Base-by-base conservation (phyloP, 2,113 vertebrate species). In the Chloropsis hardwickii region DNA sequence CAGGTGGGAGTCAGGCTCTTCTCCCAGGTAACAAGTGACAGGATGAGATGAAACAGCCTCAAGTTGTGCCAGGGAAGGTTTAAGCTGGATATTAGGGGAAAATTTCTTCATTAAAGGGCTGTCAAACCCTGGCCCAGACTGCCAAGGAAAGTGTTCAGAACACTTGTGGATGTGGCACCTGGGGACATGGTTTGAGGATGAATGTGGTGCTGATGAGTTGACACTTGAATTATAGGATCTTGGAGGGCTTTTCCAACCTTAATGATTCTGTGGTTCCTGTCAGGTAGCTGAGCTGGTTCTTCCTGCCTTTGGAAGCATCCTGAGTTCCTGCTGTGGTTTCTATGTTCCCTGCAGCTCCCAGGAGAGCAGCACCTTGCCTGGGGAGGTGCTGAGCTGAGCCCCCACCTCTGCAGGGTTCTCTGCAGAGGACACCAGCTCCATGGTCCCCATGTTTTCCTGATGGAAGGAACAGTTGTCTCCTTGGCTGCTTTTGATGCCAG, bases 401-500 rank as follows among this genome's bases (percentile, higher is more conserved):
- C 39, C 27, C 70, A 61, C 2, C 70, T 14, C 39, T 40, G 72
- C 90, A n/a, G 31, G 51, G 47, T 11, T 67, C 54, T 62, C 71
- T 69, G 79, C 79, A 90, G 87, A 62, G 79, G 35, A 62, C 62
- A 15, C 10, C 24, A 42, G 71, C 39, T 58, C 29, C 81, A 51
- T 64, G 73, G 71, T 35, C 7, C 86, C 67, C 5, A 0, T 2
- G 11, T 40, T 80, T 61, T 56, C 48, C 73, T 45, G 56, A 8
- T 67, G 1, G 1, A 33, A 67, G 91, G 56, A 84, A 1, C 54
- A 13, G 22, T 72, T 70, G 72, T 92, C 83, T 88, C 95, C 95
- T 95, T 86, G 79, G 31, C 85, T 70, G 79, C 87, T 94, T 90
- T 89, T 81, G 84, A 28, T 79, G 19, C 51, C 3, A 25, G 51